These are phyloP conservation scores for Henricia sp. DNA, from an alignment of 53 echinoderm and acorn worm genomes.

Conservation along the genomic window DNA sequence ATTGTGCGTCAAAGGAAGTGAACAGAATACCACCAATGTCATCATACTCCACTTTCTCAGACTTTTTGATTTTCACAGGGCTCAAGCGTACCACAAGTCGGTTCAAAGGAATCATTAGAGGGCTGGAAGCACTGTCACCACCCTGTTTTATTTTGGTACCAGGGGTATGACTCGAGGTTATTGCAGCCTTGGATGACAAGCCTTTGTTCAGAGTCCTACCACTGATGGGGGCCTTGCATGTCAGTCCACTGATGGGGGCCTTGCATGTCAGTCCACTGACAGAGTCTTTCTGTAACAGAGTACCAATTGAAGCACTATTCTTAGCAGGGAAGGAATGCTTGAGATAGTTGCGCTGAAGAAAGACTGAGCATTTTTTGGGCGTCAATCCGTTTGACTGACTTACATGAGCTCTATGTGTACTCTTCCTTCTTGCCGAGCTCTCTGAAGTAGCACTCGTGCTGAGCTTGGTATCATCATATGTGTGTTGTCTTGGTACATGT, in stretches of 20 bases:
- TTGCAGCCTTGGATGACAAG: not conserved
- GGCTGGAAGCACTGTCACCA: not conserved
- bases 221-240: not conserved
- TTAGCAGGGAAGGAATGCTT: no score
- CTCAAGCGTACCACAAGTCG: constrained; percentile 25
- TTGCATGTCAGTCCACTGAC: not conserved
- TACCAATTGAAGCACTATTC: no score
- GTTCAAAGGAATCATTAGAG: constrained; percentile 1
- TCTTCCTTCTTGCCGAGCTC: not conserved
- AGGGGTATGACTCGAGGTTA: no score
- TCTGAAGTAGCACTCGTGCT: not conserved
- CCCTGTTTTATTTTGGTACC: not conserved
- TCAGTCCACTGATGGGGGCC: no score
- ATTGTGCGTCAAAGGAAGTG: constrained; percentile 34
- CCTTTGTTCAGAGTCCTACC: not conserved
- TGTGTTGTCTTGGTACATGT: not conserved
- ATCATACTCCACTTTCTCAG: constrained; percentile 36
- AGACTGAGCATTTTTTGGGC: not conserved
- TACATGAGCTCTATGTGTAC: not conserved
- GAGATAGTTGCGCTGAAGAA: not conserved
- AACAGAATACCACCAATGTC: constrained; percentile 59
- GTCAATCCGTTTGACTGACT: not conserved
- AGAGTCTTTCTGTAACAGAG: not conserved
- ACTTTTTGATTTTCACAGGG: constrained; percentile 7
- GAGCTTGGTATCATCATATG: not conserved